A percentile compares a stretch with the other conserved stretches of the same genome.
Evolutionary conservation across 2,113 vertebrate genomes (phyloP).

Genomic region (Ailurus styani): DNA sequence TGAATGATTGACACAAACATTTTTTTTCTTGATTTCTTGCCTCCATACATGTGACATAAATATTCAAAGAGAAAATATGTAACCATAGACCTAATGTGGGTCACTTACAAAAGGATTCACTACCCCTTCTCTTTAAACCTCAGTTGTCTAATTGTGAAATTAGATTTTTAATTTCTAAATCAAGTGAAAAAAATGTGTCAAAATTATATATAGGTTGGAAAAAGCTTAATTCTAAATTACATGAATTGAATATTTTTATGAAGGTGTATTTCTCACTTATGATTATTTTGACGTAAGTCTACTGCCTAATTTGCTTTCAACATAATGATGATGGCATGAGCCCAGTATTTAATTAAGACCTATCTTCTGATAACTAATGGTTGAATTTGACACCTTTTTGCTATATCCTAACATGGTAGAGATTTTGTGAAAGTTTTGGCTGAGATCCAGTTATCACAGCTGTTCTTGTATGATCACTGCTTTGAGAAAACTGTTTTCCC

Average conservation of each 20-base stretch:
- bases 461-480: conserved; percentile 19
- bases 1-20: background rate
- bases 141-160: background rate
- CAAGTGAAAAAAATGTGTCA: background rate
- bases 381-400: conserved; percentile 50
- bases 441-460: conserved; percentile 26
- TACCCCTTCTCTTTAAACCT: background rate
- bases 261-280: conserved; percentile 15
- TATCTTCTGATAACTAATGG: conserved; percentile 59
- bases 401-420: conserved; percentile 32
- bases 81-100: background rate
- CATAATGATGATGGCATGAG: conserved; percentile 58
- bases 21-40: background rate
- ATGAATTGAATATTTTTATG: conserved; percentile 37
- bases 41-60: background rate
- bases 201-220: background rate
- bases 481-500: conserved; percentile 7
- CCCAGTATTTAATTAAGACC: conserved; percentile 66
- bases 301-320: conserved; percentile 58
- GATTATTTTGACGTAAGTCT: conserved; percentile 28
- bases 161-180: background rate
- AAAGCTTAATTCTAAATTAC: background rate
- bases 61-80: background rate
- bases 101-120: background rate
- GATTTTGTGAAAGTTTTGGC: conserved; percentile 42